phyloP scores from a whole-genome alignment of 2,888 invertebrate genomes.

The Vesta saturnalis region DNA sequence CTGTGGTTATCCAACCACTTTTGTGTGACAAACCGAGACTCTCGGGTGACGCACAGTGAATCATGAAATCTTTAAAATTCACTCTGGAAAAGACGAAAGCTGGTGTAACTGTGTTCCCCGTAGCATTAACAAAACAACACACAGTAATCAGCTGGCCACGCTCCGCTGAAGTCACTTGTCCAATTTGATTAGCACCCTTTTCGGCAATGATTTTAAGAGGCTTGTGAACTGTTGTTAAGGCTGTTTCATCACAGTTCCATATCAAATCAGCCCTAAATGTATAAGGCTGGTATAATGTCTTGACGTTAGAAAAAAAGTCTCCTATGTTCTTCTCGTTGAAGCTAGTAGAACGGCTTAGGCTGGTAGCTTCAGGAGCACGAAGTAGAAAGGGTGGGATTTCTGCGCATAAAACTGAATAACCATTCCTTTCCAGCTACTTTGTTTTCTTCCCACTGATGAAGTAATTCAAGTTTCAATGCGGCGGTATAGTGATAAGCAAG shows the following conservation, averaged over 20 bases:
- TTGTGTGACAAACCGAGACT: constrained; percentile 21
- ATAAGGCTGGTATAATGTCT: not conserved
- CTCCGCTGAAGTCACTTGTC: constrained; percentile 33
- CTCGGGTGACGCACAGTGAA: constrained; percentile 18
- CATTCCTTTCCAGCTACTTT: not conserved
- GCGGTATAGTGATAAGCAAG: constrained; percentile 16
- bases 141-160: constrained; percentile 36
- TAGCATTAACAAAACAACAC: constrained; percentile 24
- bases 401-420: not conserved
- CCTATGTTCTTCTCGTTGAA: constrained; percentile 2
- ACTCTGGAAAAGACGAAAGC: constrained; percentile 31
- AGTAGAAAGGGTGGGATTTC: too few species aligned
- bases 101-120: constrained; percentile 22
- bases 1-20: constrained; percentile 51
- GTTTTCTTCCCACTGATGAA: constrained; percentile 1
- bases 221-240: constrained; percentile 26
- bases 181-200: constrained; percentile 44
- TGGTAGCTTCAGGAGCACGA: constrained; percentile 5
- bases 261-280: not conserved
- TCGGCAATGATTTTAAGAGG: constrained; percentile 37
- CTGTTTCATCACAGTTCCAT: constrained; percentile 8
- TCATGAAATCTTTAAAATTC: constrained; percentile 23
- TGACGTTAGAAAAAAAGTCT: constrained; percentile 6
- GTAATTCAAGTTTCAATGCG: constrained; percentile 3
- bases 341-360: constrained; percentile 4